Evolutionary conservation across 2,113 vertebrate genomes (phyloP).

Genomic region (Oreochromis spilurus): DNA sequence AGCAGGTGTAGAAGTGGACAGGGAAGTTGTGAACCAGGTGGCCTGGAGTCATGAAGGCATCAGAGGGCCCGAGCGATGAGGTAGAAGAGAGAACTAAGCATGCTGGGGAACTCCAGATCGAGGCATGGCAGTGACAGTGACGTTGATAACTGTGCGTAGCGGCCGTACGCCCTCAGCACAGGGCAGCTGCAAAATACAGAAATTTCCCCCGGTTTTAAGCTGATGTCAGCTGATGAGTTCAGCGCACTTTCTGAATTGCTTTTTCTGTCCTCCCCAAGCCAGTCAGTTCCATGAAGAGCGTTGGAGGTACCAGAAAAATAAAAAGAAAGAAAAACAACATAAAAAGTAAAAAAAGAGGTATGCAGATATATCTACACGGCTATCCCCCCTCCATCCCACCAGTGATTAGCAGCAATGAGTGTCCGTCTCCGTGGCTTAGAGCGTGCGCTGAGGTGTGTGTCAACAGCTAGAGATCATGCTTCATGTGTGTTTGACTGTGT

Average conservation of each 20-base stretch:
- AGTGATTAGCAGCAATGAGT: slow-evolving; percentile 29
- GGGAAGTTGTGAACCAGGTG: background rate
- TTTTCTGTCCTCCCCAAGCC: background rate
- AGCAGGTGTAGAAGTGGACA: background rate
- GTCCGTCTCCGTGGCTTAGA: slow-evolving; percentile 17
- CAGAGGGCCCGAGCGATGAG: slow-evolving; percentile 9
- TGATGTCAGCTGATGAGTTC: background rate
- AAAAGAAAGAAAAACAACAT: background rate
- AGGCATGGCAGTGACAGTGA: slow-evolving; percentile 5
- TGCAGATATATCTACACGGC: background rate
- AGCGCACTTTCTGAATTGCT: background rate
- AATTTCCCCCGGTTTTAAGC: background rate
- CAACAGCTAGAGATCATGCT: slow-evolving; percentile 35
- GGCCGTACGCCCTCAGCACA: background rate
- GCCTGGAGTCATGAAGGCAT: slow-evolving; percentile 57
- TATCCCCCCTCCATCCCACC: slow-evolving; percentile 59
- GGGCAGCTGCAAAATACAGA: background rate
- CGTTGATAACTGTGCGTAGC: background rate
- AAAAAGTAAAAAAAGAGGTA: background rate
- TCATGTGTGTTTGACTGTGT: slow-evolving; percentile 35
- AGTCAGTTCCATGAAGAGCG: background rate
- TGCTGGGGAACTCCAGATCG: background rate
- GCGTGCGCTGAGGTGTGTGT: slow-evolving; percentile 5
- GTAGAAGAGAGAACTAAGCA: background rate
- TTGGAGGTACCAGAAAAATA: background rate